Evolutionary conservation across 2,113 vertebrate genomes (phyloP).

Genomic region (Procavia capensis): DNA sequence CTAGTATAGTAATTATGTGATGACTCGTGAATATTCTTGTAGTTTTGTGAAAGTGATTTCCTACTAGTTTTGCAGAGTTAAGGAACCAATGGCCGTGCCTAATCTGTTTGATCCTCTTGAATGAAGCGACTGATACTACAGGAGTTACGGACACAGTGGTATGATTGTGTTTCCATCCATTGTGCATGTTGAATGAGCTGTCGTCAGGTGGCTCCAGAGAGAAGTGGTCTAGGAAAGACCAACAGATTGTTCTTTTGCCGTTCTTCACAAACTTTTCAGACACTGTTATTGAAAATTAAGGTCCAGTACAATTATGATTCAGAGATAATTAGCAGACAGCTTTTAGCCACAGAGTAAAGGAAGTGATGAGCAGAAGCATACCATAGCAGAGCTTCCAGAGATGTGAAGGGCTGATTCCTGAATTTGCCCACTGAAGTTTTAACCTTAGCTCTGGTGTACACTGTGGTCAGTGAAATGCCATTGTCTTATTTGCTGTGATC

Average conservation of each 20-base stretch:
- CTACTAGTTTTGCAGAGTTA: background rate
- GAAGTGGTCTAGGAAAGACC: conserved; percentile 76
- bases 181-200: conserved; percentile 79
- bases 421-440: conserved; percentile 77
- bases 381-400: conserved; percentile 87
- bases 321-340: conserved; percentile 92
- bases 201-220: conserved; percentile 63
- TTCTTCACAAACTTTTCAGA: conserved; percentile 90
- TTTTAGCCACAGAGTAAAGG: conserved; percentile 85
- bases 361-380: conserved; percentile 86
- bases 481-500: conserved; percentile 91
- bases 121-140: conserved; percentile 4
- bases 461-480: conserved; percentile 84
- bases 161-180: conserved; percentile 71
- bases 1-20: background rate
- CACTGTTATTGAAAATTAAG: conserved; percentile 94
- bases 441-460: conserved; percentile 80
- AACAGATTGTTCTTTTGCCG: conserved; percentile 81
- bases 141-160: conserved; percentile 65
- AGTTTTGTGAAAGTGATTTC: background rate
- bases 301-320: conserved; percentile 94
- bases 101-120: conserved; percentile 26
- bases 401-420: conserved; percentile 85
- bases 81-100: background rate
- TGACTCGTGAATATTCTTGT: background rate